Evolutionary conservation across 2,888 invertebrate genomes (phyloP), one percentile per base, ranked within the genome.

Genomic region (Lasioglossum zephyrum): DNA sequence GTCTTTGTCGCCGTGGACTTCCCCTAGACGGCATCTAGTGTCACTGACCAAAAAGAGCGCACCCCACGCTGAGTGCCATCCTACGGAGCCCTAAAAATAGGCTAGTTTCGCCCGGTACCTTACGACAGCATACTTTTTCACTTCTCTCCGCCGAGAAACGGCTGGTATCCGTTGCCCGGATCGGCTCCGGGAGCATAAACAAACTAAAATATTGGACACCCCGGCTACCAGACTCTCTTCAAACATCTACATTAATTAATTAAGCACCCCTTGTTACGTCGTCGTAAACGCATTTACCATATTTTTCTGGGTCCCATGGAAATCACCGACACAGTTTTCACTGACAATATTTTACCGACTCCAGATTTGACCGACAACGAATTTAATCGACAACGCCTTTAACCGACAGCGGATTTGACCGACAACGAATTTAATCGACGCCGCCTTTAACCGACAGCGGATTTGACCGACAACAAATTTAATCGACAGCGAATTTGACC

Each of bases 11-110:
- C 47, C 66, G 81, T 73, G 77, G 72, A 87, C 86, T 87, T 87
- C 85, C 88, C 84, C 90, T 90, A 90, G 88, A 81, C 86, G 87
- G 87, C 88, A 83, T 90, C 88, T 90, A 90, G 82, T 88, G 81
- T 90, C 90, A 81, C 82, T 84, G 87, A 87, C 85, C 69, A 90
- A 87, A 90, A 89, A 88, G 78, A 87, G 73, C 73, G 44, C 81
- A 60, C 81, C 89, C 83, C 89, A 90, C 86, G 81, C 85, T 81
- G 88, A 81, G 88, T 47, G 70, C 44, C 79, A 63, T 84, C 82
- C 79, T 87, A 82, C 76, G 76, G 73, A 75, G 18, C 26, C 81
- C 77, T 76, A 79, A 89, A 89, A 88, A 83, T 86, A 88, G 72
- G 63, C 70, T 70, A 82, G 44, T 84, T 87, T 57, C 66, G 57